Percentiles rank a stretch among this genome's conserved stretches.
These are phyloP conservation scores for Simalia tracyae DNA, from an alignment of 2,797 vertebrate species.

Conservation along the genomic window DNA sequence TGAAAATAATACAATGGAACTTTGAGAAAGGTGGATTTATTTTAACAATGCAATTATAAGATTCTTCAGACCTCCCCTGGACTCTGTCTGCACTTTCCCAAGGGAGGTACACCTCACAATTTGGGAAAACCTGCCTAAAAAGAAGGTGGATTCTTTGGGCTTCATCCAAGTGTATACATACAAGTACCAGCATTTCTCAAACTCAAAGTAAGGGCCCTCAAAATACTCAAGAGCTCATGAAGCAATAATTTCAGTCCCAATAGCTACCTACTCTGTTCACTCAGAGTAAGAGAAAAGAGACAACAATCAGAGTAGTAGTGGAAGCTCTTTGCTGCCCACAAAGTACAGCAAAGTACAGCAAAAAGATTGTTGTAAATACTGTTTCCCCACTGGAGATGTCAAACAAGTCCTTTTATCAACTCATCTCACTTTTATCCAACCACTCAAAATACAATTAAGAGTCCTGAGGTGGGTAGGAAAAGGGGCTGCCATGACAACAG, in stretches of 20 bases:
- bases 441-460: not conserved
- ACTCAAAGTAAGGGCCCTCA: not conserved
- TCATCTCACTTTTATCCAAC: not conserved
- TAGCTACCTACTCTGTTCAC: not conserved
- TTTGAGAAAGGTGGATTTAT: not conserved
- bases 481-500: not conserved
- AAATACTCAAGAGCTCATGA: not conserved
- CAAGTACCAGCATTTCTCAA: not conserved
- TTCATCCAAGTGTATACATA: not conserved
- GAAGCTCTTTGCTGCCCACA: not conserved
- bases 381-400: not conserved
- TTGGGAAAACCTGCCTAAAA: not conserved
- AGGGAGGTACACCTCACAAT: not conserved
- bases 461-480: not conserved
- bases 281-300: not conserved
- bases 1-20: not conserved
- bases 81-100: not conserved
- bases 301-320: not conserved
- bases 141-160: not conserved
- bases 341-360: not conserved
- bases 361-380: not conserved
- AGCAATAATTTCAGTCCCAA: not conserved
- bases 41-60: not conserved
- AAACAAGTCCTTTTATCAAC: not conserved
- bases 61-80: not conserved